Evolutionary conservation across 2,113 vertebrate species (phyloP).

Genomic region (Colaptes auratus): DNA sequence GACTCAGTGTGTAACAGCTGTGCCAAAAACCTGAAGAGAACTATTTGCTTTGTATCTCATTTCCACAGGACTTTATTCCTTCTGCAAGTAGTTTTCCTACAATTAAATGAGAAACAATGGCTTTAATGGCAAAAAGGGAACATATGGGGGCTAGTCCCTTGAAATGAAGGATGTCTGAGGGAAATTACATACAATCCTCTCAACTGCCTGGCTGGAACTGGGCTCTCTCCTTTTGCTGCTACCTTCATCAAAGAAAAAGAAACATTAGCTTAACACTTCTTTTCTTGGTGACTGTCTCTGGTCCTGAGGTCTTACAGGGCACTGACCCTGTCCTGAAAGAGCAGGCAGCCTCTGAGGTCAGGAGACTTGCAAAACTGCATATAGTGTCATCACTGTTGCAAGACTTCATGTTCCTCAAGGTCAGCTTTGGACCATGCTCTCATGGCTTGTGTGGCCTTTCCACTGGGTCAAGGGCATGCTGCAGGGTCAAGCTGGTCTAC

Average conservation of each 20-base stretch:
- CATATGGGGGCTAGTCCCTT: not conserved
- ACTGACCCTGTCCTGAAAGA: not conserved
- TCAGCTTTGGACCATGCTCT: not conserved
- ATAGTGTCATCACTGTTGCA: not conserved
- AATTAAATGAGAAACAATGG: not conserved
- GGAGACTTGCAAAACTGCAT: not conserved
- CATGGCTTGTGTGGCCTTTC: not conserved
- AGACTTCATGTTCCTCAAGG: not conserved
- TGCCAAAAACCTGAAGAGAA: not conserved
- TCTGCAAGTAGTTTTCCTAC: not conserved
- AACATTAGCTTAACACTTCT: not conserved
- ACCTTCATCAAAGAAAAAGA: not conserved
- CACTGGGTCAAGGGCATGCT: not conserved
- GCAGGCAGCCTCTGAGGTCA: not conserved
- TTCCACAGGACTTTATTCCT: not conserved
- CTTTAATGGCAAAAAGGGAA: not conserved
- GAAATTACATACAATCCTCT: not conserved
- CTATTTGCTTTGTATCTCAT: not conserved
- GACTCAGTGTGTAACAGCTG: accelerated
- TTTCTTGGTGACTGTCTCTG: not conserved
- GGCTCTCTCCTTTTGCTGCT: not conserved
- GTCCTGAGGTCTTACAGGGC: not conserved
- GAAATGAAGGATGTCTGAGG: not conserved
- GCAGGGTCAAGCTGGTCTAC: not conserved
- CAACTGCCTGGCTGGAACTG: not conserved